These are phyloP conservation scores for Hyles vespertilio DNA, from an alignment of 1,140 invertebrate genomes.

Conservation along the genomic window DNA sequence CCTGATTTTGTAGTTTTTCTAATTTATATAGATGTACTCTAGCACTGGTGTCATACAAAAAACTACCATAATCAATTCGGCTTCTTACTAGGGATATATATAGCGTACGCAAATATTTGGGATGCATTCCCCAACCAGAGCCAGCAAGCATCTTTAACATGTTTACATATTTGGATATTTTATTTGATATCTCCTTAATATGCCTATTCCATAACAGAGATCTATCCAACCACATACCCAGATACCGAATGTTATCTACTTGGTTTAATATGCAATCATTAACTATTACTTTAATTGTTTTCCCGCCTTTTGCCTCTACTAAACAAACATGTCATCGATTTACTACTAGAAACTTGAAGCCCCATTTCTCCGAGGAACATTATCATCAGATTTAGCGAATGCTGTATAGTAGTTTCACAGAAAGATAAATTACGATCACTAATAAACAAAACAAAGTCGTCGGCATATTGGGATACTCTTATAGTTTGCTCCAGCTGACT, in stretches of 20 bases:
- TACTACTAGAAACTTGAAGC: constrained; percentile 15
- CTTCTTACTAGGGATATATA: constrained; percentile 11
- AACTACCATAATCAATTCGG: constrained; percentile 3
- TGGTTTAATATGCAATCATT: neutral
- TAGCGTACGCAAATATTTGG: constrained; percentile 18
- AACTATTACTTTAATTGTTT: neutral
- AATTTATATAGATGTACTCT: constrained; percentile 1
- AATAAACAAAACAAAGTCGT: constrained; percentile 26
- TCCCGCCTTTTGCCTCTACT: constrained; percentile 17
- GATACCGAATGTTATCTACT: constrained; percentile 22
- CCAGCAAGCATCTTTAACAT: constrained; percentile 18
- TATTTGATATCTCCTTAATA: constrained; percentile 9
- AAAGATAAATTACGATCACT: constrained; percentile 10
- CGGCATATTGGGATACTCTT: constrained; percentile 25
- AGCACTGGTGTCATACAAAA: constrained; percentile 1
- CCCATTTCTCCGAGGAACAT: constrained; percentile 17
- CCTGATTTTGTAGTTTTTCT: constrained; percentile 4
- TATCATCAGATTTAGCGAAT: constrained; percentile 13
- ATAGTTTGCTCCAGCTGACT: constrained; percentile 12
- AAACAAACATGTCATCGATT: constrained; percentile 28
- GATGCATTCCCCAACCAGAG: constrained; percentile 19
- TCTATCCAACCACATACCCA: constrained; percentile 24
- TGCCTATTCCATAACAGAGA: constrained; percentile 19
- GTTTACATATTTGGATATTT: constrained; percentile 15
- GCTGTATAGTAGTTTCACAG: constrained; percentile 12